Evolutionary conservation across 2,113 vertebrate genomes (phyloP), one percentile per base, ranked within the genome.

Genomic region (Pseudopodoces humilis): DNA sequence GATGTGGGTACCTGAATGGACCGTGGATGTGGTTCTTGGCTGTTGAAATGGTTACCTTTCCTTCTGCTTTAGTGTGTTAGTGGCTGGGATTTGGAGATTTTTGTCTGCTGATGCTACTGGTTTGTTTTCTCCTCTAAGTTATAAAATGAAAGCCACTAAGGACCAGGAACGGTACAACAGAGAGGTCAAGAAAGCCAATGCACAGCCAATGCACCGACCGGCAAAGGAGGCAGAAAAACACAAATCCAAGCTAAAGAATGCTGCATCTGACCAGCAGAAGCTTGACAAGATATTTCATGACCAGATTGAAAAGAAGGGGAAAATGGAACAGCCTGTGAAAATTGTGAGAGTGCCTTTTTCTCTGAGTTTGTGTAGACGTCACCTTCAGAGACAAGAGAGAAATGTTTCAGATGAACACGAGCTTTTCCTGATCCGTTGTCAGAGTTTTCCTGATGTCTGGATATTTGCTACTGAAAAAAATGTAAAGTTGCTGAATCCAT

Each of bases 401-500:
- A 90, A 47, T 6, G 4, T 58, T 37, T 43, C 96, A 18, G 70
- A 94, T 17, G 92, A 97, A 10, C 96, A 96, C 4, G 97, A 98
- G 94, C 97, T 98, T 96, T 95, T 88, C 74, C 97, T 99, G 72
- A 97, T 99, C 93, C 98, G 97, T 94, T 98, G 96, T 43, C 98
- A 99, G 96, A 98, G 97, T 95, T 98, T 98, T 97, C 98, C 98
- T 96, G 98, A 98, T 85, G 97, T 98, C 63, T 99, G 99, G 99
- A 94, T 99, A 86, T 91, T 99, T 94, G 97, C 98, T 97, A 98
- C 98, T 83, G 98, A 98, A 95, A 98, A 96, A 94, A 98, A 98
- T 46, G 94, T 99, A 11, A 98, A 97, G 97, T 97, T 99, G 97
- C 94, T 99, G 94, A 99, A 99, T 96, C 99, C 99, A 9, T 99